These are phyloP conservation scores for Orthonyx spaldingii DNA, from an alignment of 2,113 vertebrate species.

Conservation along the genomic window DNA sequence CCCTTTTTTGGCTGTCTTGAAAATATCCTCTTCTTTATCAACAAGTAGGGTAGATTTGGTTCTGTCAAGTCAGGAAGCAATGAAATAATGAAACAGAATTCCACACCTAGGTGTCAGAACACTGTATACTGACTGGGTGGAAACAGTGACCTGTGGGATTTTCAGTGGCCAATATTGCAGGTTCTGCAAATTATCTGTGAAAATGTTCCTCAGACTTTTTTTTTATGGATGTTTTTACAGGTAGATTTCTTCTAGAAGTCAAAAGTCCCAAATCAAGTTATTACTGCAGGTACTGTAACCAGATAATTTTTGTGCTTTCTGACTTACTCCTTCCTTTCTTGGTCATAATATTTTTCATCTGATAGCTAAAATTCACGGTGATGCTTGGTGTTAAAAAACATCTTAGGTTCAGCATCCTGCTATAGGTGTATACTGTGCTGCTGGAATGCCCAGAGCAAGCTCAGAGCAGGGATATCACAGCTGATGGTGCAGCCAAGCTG, in stretches of 20 bases:
- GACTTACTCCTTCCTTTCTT: background rate
- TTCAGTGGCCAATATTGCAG: background rate
- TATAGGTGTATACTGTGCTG: background rate
- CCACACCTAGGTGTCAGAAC: accelerated
- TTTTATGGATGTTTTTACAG: background rate
- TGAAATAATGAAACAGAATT: background rate
- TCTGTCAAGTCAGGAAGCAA: background rate
- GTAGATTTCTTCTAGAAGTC: background rate
- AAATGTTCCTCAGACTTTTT: background rate
- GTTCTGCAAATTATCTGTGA: background rate
- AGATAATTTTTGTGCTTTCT: background rate
- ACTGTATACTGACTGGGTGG: accelerated
- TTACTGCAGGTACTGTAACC: background rate
- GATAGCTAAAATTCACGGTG: background rate
- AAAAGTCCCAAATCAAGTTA: background rate
- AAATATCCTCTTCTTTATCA: background rate
- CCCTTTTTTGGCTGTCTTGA: background rate
- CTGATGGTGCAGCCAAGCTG: background rate
- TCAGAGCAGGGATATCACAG: background rate
- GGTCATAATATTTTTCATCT: background rate
- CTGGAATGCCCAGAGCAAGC: background rate
- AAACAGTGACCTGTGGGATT: background rate
- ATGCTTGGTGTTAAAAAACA: background rate
- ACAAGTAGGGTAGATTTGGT: background rate
- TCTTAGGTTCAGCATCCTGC: background rate